Evolutionary conservation across 2,113 vertebrate genomes (phyloP).

Genomic region (Gavialis gangeticus): DNA sequence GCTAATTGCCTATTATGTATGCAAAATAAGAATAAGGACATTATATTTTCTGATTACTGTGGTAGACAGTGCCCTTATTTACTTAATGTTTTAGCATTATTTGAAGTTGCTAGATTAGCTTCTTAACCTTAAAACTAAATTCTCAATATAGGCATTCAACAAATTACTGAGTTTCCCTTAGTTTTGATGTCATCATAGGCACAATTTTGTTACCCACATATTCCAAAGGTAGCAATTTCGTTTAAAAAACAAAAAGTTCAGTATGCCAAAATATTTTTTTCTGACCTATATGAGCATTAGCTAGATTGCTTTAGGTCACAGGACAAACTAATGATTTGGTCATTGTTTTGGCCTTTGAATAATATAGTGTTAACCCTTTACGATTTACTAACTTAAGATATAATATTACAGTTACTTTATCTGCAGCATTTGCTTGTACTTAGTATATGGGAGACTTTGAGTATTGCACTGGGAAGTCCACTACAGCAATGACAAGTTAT

Average conservation of each 20-base stretch:
- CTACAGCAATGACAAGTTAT: background rate
- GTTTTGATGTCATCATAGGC: background rate
- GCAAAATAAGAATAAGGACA: slow-evolving; percentile 48
- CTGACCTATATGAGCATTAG: background rate
- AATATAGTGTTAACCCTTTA: background rate
- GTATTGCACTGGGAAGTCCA: background rate
- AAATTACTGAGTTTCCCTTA: background rate
- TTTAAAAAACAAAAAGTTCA: background rate
- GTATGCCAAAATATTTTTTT: background rate
- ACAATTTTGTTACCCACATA: background rate
- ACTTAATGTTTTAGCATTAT: slow-evolving; percentile 36
- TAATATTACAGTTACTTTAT: background rate
- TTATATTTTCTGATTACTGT: slow-evolving; percentile 63
- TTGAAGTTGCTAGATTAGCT: slow-evolving; percentile 34
- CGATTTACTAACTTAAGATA: background rate
- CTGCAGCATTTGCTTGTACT: background rate
- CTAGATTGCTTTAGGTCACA: background rate
- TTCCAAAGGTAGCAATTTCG: background rate
- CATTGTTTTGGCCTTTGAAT: background rate
- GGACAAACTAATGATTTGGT: background rate
- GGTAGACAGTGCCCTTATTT: slow-evolving; percentile 53
- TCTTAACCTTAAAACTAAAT: background rate
- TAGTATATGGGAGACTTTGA: background rate
- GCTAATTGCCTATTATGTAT: slow-evolving; percentile 69
- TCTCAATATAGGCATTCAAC: background rate